Percentiles rank a stretch among this genome's conserved stretches.
Conservation (phyloP, 1,140 invertebrate species). For the Eurosta solidaginis region DNA sequence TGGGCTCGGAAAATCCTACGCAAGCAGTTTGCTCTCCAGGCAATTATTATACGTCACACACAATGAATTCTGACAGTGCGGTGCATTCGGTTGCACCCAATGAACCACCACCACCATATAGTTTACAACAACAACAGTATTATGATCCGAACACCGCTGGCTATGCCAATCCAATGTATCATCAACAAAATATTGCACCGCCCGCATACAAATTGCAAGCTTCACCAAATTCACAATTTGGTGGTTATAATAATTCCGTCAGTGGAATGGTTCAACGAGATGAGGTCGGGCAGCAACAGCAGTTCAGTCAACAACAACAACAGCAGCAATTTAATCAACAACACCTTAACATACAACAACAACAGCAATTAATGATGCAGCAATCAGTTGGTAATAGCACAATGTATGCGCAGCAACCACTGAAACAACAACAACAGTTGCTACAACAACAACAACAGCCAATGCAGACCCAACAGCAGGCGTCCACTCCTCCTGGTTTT, state of each 20-base stretch:
- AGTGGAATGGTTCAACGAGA: not conserved
- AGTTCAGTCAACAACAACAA: not conserved
- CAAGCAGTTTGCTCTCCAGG: constrained; percentile 47
- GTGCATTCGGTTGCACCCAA: constrained; percentile 40
- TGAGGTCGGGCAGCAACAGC: not conserved
- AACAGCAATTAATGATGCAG: constrained; percentile 37
- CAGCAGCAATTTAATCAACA: not conserved
- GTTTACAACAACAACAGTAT: constrained; percentile 53
- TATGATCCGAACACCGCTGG: constrained; percentile 52
- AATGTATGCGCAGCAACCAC: not conserved
- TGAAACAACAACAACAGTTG: not conserved
- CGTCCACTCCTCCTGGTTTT: constrained; percentile 46
- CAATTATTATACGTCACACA: constrained; percentile 40
- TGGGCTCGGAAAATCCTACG: constrained; percentile 54
- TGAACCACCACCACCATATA: constrained; percentile 55
- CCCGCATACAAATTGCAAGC: constrained; percentile 54
- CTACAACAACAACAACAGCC: constrained; percentile 26
- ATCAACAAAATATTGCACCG: constrained; percentile 52
- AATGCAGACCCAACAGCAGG: not conserved
- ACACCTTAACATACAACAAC: not conserved
- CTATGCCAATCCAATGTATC: constrained; percentile 57
- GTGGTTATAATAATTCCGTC: not conserved
- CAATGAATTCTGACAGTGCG: not conserved
- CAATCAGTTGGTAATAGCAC: not conserved
- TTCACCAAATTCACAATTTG: constrained; percentile 51